Conservation (phyloP, 2,888 invertebrate species). For the Therioaphis trifolii region DNA sequence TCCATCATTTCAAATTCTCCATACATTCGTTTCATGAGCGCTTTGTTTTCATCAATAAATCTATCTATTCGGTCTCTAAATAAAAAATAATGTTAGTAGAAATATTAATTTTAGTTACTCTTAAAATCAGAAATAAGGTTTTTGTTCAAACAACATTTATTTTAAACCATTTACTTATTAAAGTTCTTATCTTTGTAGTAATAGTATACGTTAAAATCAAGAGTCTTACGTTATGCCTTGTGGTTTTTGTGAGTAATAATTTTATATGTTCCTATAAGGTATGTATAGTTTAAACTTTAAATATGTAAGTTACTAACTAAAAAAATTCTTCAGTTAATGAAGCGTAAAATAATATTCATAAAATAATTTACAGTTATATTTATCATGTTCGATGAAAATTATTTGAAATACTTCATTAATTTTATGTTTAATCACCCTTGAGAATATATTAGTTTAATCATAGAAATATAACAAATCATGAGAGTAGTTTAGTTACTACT, state of each 20-base stretch:
- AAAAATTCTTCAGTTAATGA: too few species aligned
- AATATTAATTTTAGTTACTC: neutral
- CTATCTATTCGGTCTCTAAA: conserved; percentile 87
- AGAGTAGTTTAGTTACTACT: conserved; percentile 44
- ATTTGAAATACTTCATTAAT: too few species aligned
- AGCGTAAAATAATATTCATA: too few species aligned
- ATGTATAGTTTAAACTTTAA: too few species aligned
- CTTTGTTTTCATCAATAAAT: conserved; percentile 95
- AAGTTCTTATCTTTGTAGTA: conserved; percentile 3
- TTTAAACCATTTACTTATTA: too few species aligned
- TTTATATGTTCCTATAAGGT: too few species aligned
- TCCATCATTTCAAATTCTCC: conserved; percentile 77
- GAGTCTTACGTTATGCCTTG: conserved; percentile 14
- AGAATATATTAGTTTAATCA: too few species aligned
- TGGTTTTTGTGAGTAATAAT: conserved; percentile 4
- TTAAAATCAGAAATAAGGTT: neutral
- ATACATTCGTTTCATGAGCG: conserved; percentile 92
- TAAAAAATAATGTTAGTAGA: conserved; percentile 65
- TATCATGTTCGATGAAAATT: too few species aligned
- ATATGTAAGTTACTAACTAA: too few species aligned
- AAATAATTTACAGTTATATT: too few species aligned
- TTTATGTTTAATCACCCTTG: too few species aligned
- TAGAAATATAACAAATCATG: too few species aligned
- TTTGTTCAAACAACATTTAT: neutral
- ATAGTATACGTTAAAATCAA: neutral